Evolutionary conservation across 2,888 invertebrate genomes (phyloP).

Genomic region (Pseudococcus viburni): DNA sequence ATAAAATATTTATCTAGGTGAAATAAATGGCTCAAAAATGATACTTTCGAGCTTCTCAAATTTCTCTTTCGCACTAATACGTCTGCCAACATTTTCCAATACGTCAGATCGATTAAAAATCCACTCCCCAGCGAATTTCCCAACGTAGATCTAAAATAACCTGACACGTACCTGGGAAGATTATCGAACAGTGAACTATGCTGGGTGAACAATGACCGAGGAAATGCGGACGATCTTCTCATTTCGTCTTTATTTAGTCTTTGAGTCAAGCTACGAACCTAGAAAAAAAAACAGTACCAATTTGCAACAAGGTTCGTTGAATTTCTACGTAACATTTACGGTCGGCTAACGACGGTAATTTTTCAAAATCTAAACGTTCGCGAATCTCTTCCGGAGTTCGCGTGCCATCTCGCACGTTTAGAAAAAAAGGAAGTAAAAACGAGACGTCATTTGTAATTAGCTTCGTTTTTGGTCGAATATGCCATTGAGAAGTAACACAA

Average conservation of each 20-base stretch:
- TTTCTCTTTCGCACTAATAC: background rate
- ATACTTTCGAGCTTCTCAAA: background rate
- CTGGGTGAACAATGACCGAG: conserved; percentile 74
- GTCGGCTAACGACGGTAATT: conserved; percentile 17
- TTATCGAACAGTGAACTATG: conserved; percentile 76
- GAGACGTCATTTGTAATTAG: conserved; percentile 12
- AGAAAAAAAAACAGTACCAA: conserved; percentile 2
- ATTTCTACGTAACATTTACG: background rate
- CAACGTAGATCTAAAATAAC: background rate
- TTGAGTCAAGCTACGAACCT: conserved; percentile 88
- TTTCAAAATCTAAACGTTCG: conserved; percentile 1
- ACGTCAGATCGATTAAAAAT: background rate
- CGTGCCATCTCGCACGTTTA: background rate
- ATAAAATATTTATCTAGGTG: too few species aligned
- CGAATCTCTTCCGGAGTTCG: background rate
- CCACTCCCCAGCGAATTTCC: background rate
- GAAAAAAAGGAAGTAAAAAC: conserved; percentile 3
- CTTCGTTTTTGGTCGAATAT: conserved; percentile 9
- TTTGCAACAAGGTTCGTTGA: background rate
- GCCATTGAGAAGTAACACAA: conserved; percentile 37
- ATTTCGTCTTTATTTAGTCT: conserved; percentile 88
- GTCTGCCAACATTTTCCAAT: background rate
- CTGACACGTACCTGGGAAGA: conserved; percentile 72
- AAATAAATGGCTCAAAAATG: too few species aligned
- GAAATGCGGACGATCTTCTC: conserved; percentile 72